Conservation (phyloP, 2,113 vertebrate genomes). For the Anarhynchus alexandrinus region DNA sequence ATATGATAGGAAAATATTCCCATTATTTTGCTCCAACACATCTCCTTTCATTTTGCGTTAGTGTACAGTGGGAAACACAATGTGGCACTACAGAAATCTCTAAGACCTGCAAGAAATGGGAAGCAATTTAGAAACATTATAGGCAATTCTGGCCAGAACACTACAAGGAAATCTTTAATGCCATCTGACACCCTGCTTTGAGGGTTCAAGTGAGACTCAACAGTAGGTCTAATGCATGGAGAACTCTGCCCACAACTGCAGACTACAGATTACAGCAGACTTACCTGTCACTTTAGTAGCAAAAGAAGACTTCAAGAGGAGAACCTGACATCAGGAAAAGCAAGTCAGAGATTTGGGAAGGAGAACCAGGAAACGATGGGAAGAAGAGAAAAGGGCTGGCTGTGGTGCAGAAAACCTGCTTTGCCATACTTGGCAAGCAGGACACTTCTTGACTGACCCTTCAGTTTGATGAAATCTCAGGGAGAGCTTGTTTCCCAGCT, state of each 20-base stretch:
- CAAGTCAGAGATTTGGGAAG: not conserved
- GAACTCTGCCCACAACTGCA: not conserved
- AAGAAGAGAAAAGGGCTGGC: not conserved
- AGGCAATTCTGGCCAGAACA: not conserved
- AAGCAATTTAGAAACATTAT: not conserved
- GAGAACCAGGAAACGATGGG: not conserved
- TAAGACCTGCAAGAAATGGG: not conserved
- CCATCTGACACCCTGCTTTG: not conserved
- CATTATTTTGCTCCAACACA: not conserved
- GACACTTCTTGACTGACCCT: not conserved
- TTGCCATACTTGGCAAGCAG: not conserved
- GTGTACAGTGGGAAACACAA: not conserved
- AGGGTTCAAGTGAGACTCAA: not conserved
- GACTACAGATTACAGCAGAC: not conserved
- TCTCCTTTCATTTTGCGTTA: not conserved
- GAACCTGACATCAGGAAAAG: not conserved
- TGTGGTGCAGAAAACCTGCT: not conserved
- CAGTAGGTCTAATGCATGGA: fast-evolving
- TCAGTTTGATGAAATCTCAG: not conserved
- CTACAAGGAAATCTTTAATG: not conserved
- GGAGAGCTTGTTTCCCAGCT: not conserved
- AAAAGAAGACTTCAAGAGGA: not conserved
- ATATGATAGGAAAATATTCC: not conserved
- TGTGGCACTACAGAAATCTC: not conserved
- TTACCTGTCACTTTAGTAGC: not conserved